phyloP scores from a whole-genome alignment of 2,113 vertebrate genomes.

The Hassar affinis region DNA sequence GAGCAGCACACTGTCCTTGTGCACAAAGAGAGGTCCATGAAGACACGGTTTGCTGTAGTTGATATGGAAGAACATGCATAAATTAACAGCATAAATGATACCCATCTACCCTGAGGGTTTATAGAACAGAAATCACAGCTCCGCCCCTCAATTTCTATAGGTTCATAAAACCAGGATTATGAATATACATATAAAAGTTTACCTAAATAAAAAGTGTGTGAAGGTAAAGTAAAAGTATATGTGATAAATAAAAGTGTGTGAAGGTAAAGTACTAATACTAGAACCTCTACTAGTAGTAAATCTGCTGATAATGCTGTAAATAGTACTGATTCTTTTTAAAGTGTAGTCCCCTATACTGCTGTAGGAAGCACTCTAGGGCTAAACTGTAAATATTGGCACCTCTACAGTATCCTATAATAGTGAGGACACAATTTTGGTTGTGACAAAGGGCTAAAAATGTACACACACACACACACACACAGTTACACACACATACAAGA shows the following conservation, averaged over 20 bases:
- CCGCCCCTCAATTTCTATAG: too few species aligned
- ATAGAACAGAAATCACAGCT: not conserved
- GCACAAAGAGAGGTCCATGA: too few species aligned
- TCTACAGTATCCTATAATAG: not conserved
- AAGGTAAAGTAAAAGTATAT: too few species aligned
- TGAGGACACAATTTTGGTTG: not conserved
- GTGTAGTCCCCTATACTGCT: not conserved
- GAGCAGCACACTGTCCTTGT: too few species aligned
- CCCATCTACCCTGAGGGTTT: not conserved
- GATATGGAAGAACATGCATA: too few species aligned
- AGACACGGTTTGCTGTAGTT: too few species aligned
- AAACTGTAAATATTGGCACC: not conserved
- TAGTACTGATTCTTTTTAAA: not conserved
- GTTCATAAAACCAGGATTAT: not conserved
- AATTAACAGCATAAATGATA: too few species aligned
- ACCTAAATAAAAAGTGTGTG: too few species aligned
- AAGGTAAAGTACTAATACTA: too few species aligned
- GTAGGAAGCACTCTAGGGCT: too few species aligned
- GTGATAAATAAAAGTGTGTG: too few species aligned
- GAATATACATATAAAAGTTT: not conserved
- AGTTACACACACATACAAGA: conserved; percentile 42
- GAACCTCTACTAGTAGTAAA: not conserved
- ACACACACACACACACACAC: not conserved
- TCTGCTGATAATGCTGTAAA: not conserved
- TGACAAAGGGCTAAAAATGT: not conserved